Evolutionary conservation across 1,140 invertebrate species (phyloP).

Genomic region (Pogonomyrmex barbatus): DNA sequence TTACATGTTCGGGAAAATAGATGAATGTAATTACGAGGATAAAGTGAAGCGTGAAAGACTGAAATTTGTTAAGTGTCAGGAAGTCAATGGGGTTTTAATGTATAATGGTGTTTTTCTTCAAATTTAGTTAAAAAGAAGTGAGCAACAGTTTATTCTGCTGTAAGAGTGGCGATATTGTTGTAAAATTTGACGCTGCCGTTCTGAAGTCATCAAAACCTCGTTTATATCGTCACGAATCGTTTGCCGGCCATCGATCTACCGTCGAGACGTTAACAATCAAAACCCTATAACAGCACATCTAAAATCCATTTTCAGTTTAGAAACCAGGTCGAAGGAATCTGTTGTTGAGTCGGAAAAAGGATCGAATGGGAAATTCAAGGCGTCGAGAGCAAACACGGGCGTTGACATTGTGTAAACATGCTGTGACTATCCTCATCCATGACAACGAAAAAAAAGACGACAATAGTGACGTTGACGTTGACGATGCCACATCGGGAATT

Average conservation of each 20-base stretch:
- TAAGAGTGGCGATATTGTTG: neutral
- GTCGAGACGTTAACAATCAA: conserved; percentile 57
- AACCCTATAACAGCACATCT: conserved; percentile 67
- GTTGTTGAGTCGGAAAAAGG: conserved; percentile 23
- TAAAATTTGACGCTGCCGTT: conserved; percentile 22
- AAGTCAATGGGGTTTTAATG: conserved; percentile 16
- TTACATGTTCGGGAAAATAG: neutral
- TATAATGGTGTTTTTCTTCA: neutral
- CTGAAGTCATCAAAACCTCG: conserved; percentile 47
- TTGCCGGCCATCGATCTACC: conserved; percentile 44
- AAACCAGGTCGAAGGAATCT: conserved; percentile 37
- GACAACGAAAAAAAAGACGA: conserved; percentile 47
- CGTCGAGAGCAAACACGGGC: conserved; percentile 75
- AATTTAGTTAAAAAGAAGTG: neutral
- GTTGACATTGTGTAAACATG: conserved; percentile 78
- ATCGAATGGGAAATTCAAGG: conserved; percentile 70
- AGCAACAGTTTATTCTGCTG: conserved; percentile 18
- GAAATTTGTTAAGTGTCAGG: neutral
- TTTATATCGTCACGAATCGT: conserved; percentile 5
- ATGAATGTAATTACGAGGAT: neutral
- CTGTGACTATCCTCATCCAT: conserved; percentile 73
- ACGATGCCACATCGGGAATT: conserved; percentile 49
- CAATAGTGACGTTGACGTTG: conserved; percentile 14
- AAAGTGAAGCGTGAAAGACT: neutral
- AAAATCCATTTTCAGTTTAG: conserved; percentile 66